A percentile compares a stretch with the other conserved stretches of the same genome.
These are phyloP conservation scores for cattle (Bos taurus) DNA, from an alignment of 2,113 vertebrate species.

Conservation along the genomic window ARS-UCD2.0 NC_037342.1:18438001-18438500, in stretches of 20 bases:
- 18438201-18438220: too few relatives aligned
- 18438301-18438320: too few relatives aligned
- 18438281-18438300: too few relatives aligned
- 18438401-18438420: neutral
- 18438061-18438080: neutral
- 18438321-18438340: too few relatives aligned
- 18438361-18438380: neutral
- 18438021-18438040: neutral
- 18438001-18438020: too few relatives aligned
- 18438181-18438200: too few relatives aligned
- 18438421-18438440: neutral
- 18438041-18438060: neutral
- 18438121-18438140: neutral
- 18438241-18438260: too few relatives aligned
- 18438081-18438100: neutral
- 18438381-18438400: accelerated
- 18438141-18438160: too few relatives aligned
- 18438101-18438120: neutral
- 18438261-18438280: too few relatives aligned
- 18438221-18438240: too few relatives aligned
- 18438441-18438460: neutral
- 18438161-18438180: too few relatives aligned
- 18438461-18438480: neutral
- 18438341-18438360: too few relatives aligned
- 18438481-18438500: neutral